phyloP scores from a whole-genome alignment of 1,140 invertebrate species.

The Halesus radiatus region DNA sequence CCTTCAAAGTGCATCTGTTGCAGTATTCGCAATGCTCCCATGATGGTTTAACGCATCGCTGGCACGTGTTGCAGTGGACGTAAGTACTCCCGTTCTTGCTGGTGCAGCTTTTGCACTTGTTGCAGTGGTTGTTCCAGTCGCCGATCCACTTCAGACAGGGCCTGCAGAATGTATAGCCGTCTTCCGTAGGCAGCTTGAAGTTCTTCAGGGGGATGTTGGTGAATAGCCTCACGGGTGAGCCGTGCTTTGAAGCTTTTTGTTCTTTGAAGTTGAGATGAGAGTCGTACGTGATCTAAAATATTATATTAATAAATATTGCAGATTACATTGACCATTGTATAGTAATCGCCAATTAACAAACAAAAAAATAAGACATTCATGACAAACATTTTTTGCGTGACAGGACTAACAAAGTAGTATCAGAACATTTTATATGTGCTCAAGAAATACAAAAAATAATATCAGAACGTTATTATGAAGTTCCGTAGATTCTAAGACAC shows the following conservation, averaged over 20 bases:
- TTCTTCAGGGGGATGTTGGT: constrained; percentile 80
- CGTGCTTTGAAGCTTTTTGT: constrained; percentile 68
- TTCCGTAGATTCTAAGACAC: too few relatives aligned
- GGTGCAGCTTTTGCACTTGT: constrained; percentile 79
- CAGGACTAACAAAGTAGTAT: too few relatives aligned
- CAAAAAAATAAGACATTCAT: too few relatives aligned
- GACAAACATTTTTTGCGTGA: too few relatives aligned
- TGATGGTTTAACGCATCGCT: constrained; percentile 86
- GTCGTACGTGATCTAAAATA: constrained; percentile 72
- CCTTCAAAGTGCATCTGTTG: constrained; percentile 74
- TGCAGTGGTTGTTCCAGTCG: constrained; percentile 82
- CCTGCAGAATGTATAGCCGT: constrained; percentile 82
- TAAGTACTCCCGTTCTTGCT: constrained; percentile 88
- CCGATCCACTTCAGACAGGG: constrained; percentile 80
- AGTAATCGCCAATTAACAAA: too few relatives aligned
- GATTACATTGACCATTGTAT: too few relatives aligned
- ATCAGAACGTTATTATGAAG: too few relatives aligned
- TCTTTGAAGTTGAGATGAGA: constrained; percentile 79
- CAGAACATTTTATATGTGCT: too few relatives aligned
- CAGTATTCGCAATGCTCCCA: constrained; percentile 86
- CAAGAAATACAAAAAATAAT: too few relatives aligned
- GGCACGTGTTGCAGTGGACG: constrained; percentile 81
- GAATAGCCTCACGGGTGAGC: constrained; percentile 88
- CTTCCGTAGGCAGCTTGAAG: constrained; percentile 72
- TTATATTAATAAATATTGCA: too few relatives aligned